Base-by-base conservation (phyloP, 2,113 vertebrate genomes). In the Pomatorhinus ruficollis region DNA sequence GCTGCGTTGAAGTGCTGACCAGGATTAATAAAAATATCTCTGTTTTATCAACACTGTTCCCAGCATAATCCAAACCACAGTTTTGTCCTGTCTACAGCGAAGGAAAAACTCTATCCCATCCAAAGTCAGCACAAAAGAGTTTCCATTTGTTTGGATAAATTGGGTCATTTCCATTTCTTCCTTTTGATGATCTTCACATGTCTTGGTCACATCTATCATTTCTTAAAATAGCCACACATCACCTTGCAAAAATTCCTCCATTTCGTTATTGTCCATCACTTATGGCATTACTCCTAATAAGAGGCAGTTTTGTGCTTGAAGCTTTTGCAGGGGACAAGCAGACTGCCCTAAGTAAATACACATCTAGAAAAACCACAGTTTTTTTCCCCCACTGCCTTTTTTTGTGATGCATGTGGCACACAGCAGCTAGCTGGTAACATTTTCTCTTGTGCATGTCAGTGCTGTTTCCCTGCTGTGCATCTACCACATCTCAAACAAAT, bases 341-440 rank as follows among this genome's bases (percentile, higher is more conserved):
- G 35, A 17, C 20, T 39, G 42, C 3, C 3, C 10, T 37, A 37
- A 68, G 21, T 8, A 25, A 23, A 49, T 5, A 16, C 15, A n/a
- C 5, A 47, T 4, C 19, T 15, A 59, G 44, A 19, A 54, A 65
- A 91, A 28, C 11, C 22, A 8, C 1, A 2, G 14, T 0, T 5
- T 6, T n/a, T 57, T 44, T 8, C 17, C 4, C 7, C 5, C 25
- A 4, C 10, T 28, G 18, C 9, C 23, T 23, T 33, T 52, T 68
- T 74, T 30, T 31, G 22, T 15, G 11, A 16, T 66, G 15, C 2
- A 1, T 0, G 2, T 63, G 42, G 16, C 42, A 75, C 37, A 40
- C 4, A 80, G 35, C 28, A 64, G 25, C 15, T 2, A 45, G 13
- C 11, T 42, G 21, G 18, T 9, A 84, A 13, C 35, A 22, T 50